These are phyloP conservation scores for Platerodrilus igneus DNA, from an alignment of 2,888 invertebrate species.

Conservation along the genomic window DNA sequence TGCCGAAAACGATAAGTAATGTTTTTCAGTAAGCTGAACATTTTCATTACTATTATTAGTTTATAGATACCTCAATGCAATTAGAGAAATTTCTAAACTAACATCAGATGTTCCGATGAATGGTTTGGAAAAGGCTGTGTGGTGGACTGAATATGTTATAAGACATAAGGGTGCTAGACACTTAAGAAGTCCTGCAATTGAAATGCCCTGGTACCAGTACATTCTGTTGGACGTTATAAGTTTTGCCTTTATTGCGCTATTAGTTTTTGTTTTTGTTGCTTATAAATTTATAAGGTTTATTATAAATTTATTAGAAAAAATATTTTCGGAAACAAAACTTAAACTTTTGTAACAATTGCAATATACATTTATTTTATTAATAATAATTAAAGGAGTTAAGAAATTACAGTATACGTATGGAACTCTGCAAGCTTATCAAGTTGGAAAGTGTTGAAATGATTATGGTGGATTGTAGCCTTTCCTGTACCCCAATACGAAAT, in stretches of 20 bases:
- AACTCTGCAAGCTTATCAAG: no score
- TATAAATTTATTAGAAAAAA: no score
- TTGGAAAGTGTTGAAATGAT: no score
- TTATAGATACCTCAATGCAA: slow-evolving; percentile 33
- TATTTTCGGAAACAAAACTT: no score
- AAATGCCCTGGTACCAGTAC: slow-evolving; percentile 30
- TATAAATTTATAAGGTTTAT: no score
- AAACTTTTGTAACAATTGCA: no score
- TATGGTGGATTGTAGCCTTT: no score
- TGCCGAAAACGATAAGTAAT: slow-evolving; percentile 33
- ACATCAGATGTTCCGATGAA: slow-evolving; percentile 33
- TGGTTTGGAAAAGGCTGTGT: slow-evolving; percentile 33
- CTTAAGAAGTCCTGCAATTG: slow-evolving; percentile 25
- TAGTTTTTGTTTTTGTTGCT: not conserved
- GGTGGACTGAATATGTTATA: slow-evolving; percentile 38
- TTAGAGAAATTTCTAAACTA: slow-evolving; percentile 21
- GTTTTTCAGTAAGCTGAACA: slow-evolving; percentile 1
- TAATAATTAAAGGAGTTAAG: no score
- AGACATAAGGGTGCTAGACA: slow-evolving; percentile 32
- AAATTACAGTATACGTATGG: no score
- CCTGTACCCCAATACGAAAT: no score
- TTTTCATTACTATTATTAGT: not conserved
- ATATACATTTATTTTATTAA: no score
- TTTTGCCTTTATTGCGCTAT: slow-evolving; percentile 6
- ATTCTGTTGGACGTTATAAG: slow-evolving; percentile 31